A percentile compares a stretch with the other conserved stretches of the same genome.
These are phyloP conservation scores for Drosophila parvula DNA, from an alignment of 1,140 invertebrate species.

Conservation along the genomic window DNA sequence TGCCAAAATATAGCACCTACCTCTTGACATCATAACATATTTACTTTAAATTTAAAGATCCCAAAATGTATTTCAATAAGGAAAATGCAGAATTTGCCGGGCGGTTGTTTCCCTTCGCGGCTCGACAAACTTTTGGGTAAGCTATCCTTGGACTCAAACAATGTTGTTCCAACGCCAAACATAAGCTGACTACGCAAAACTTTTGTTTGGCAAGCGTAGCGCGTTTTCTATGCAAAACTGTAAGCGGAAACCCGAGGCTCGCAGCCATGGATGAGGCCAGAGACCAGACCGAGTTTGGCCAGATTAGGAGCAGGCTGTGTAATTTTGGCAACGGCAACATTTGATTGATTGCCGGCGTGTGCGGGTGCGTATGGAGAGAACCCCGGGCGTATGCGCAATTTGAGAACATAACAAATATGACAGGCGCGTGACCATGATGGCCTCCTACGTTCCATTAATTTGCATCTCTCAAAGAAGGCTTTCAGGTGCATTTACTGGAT, in stretches of 20 bases:
- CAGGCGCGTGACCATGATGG: constrained; percentile 49
- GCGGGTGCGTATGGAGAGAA: constrained; percentile 19
- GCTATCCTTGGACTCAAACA: constrained; percentile 23
- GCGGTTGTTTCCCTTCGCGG: background rate
- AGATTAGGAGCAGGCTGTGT: constrained; percentile 46
- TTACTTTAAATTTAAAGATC: background rate
- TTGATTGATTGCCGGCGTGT: constrained; percentile 71
- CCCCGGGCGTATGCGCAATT: constrained; percentile 65
- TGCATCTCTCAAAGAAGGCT: constrained; percentile 56
- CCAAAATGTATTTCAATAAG: background rate
- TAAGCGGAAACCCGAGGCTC: constrained; percentile 58
- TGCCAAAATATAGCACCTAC: too few species aligned
- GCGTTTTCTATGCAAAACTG: constrained; percentile 65
- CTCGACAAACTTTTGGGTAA: constrained; percentile 15
- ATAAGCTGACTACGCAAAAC: constrained; percentile 54
- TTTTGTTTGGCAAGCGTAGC: constrained; percentile 54
- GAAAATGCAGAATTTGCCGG: background rate
- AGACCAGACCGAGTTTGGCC: constrained; percentile 5
- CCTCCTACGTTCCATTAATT: constrained; percentile 57
- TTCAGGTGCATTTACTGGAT: constrained; percentile 57
- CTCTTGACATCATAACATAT: background rate
- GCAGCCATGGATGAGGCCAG: constrained; percentile 5
- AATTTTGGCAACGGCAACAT: constrained; percentile 45
- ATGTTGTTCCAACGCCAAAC: constrained; percentile 29
- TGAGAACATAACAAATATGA: constrained; percentile 71